Evolutionary conservation across 2,113 vertebrate species (phyloP).

Genomic region (Geococcyx californianus): DNA sequence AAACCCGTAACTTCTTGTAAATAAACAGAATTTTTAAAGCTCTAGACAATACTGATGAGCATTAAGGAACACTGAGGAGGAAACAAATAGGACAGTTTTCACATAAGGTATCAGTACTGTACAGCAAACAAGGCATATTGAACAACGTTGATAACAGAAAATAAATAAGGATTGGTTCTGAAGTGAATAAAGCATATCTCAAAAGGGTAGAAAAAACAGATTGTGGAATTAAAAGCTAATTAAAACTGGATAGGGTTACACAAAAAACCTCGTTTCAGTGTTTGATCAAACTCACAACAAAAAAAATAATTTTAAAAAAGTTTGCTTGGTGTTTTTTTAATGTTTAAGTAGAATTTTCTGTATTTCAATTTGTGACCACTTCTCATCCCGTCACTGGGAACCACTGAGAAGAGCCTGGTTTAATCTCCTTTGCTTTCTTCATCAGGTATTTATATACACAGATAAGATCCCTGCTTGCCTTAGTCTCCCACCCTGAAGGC

Average conservation of each 20-base stretch:
- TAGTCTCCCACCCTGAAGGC: neutral
- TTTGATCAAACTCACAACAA: neutral
- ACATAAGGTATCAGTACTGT: neutral
- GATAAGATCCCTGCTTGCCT: neutral
- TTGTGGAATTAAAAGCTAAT: neutral
- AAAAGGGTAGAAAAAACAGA: fast-evolving
- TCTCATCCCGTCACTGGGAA: no score
- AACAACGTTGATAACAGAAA: neutral
- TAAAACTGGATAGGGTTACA: neutral
- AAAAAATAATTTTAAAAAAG: neutral
- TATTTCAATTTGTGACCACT: neutral
- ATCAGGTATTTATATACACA: neutral
- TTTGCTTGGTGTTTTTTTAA: neutral
- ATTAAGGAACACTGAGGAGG: neutral
- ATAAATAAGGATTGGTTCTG: neutral
- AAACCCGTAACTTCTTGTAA: neutral
- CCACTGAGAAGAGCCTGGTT: neutral
- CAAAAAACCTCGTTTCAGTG: neutral
- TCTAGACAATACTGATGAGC: neutral
- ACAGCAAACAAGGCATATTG: neutral
- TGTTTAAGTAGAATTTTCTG: neutral
- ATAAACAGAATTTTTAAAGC: neutral
- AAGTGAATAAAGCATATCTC: neutral
- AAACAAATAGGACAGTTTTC: neutral
- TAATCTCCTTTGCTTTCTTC: neutral